Evolutionary conservation across 2,113 vertebrate species (phyloP).

Genomic region (Sula dactylatra): DNA sequence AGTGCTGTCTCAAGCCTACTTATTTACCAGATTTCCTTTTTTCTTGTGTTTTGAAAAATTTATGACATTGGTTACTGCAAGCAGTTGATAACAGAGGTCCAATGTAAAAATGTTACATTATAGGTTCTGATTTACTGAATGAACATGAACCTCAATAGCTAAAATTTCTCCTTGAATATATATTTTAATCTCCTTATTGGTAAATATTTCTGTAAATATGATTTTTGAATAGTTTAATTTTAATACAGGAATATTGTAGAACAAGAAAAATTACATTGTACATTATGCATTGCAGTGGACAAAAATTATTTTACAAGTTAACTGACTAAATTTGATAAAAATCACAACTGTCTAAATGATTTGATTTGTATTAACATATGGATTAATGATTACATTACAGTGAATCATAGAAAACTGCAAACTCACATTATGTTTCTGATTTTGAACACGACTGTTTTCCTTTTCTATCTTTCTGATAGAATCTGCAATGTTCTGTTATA

Average conservation of each 20-base stretch:
- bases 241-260: not conserved
- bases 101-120: not conserved
- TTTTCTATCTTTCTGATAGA: not conserved
- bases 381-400: not conserved
- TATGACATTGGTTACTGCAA: not conserved
- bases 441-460: not conserved
- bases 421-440: not conserved
- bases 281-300: not conserved
- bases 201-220: not conserved
- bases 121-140: not conserved
- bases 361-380: not conserved
- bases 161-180: not conserved
- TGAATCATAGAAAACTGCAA: not conserved
- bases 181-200: not conserved
- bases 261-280: not conserved
- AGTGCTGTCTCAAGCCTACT: not conserved
- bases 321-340: not conserved
- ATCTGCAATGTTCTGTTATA: not conserved
- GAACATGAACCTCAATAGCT: not conserved
- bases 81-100: not conserved
- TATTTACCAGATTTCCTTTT: not conserved
- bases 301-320: not conserved
- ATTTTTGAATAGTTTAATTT: not conserved
- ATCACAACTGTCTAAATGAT: not conserved
- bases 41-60: not conserved